These are phyloP conservation scores for Heteromormyrus szaboi DNA, from an alignment of 2,797 vertebrate species.

Conservation along the genomic window DNA sequence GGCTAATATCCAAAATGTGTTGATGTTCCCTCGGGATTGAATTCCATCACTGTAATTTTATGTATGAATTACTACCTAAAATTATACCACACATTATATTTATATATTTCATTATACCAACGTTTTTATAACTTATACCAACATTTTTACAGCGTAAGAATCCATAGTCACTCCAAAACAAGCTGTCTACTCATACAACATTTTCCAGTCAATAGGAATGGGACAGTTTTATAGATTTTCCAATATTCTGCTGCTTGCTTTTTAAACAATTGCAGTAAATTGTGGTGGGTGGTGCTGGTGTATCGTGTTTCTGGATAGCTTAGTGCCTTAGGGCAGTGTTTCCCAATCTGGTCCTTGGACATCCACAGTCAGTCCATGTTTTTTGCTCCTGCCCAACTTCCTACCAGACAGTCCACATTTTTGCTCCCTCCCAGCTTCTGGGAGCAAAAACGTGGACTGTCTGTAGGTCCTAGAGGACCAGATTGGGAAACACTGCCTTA, in stretches of 20 bases:
- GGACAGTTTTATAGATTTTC: not conserved
- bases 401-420: not conserved
- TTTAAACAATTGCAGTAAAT: constrained; percentile 9
- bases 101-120: not conserved
- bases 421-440: not conserved
- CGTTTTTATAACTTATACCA: not conserved
- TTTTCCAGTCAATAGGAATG: not conserved
- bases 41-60: not conserved
- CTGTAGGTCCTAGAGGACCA: not conserved
- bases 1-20: not conserved
- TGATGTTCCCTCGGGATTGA: not conserved
- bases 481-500: not conserved
- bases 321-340: not conserved
- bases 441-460: not conserved
- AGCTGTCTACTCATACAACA: not conserved
- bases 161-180: not conserved
- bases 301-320: not conserved
- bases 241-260: constrained; percentile 1
- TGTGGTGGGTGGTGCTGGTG: not conserved
- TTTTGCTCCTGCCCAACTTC: not conserved
- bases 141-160: not conserved
- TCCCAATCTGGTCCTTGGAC: not conserved
- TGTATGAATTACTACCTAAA: not conserved
- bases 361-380: not conserved
- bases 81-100: not conserved